These are phyloP conservation scores for Leptobrachium ailaonicum DNA, from an alignment of 2,113 vertebrate species.

Conservation along the genomic window DNA sequence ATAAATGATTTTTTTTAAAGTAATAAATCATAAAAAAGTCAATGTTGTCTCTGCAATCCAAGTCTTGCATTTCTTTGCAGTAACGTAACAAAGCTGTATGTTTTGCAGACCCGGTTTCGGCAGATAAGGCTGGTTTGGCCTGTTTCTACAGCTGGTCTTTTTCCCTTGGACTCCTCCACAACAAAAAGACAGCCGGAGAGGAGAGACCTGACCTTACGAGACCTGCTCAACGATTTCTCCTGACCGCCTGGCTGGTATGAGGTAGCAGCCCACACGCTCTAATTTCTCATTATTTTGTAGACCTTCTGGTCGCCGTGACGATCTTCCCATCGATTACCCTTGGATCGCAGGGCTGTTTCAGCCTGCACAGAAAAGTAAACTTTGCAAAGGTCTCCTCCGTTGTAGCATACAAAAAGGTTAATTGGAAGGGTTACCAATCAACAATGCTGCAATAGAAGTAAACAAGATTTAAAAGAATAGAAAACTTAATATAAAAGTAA, in stretches of 20 bases:
- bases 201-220: neutral
- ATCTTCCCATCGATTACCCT: constrained; percentile 54
- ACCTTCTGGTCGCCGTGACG: constrained; percentile 53
- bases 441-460: no score
- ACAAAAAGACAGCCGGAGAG: neutral
- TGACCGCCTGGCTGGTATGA: constrained; percentile 16
- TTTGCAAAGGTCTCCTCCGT: constrained; percentile 3
- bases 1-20: no score
- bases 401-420: no score
- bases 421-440: no score
- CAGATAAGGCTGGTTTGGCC: neutral
- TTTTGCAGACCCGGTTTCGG: neutral
- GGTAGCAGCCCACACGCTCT: constrained; percentile 4
- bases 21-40: no score
- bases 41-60: constrained; percentile 18
- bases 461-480: no score
- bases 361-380: neutral
- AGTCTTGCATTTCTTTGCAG: constrained; percentile 43
- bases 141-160: neutral
- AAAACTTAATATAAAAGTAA: no score
- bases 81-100: neutral
- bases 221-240: constrained; percentile 28
- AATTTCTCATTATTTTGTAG: constrained; percentile 47
- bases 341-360: constrained; percentile 53
- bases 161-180: constrained; percentile 6